Conservation (phyloP, 1,140 invertebrate species). For the Drosophila watanabei region DNA sequence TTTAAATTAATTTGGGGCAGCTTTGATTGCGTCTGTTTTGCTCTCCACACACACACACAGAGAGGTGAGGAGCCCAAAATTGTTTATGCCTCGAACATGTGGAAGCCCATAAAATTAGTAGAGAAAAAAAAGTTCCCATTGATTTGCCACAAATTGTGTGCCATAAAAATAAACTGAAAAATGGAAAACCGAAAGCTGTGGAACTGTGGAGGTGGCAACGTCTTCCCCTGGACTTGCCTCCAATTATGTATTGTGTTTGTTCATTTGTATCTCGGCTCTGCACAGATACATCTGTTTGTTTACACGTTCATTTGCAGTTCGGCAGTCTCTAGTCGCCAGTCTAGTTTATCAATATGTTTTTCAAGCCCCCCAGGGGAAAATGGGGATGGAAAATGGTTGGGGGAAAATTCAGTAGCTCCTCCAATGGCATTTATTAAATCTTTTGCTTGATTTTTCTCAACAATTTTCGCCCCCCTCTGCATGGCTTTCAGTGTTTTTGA, state of each 20-base stretch:
- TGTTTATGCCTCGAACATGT: constrained; percentile 73
- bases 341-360: constrained; percentile 56
- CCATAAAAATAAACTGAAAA: constrained; percentile 72
- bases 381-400: background rate
- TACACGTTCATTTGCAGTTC: constrained; percentile 42
- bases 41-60: constrained; percentile 1
- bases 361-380: background rate
- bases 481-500: constrained; percentile 30
- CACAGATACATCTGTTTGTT: constrained; percentile 61
- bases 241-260: constrained; percentile 66
- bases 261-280: constrained; percentile 63
- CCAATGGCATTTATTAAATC: constrained; percentile 54
- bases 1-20: constrained; percentile 81
- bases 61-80: constrained; percentile 38
- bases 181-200: constrained; percentile 22
- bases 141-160: constrained; percentile 82
- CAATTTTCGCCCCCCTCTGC: constrained; percentile 11
- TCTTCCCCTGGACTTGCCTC: constrained; percentile 4
- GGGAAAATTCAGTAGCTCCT: constrained; percentile 4
- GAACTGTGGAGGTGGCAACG: background rate
- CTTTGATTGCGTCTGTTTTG: constrained; percentile 73
- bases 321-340: constrained; percentile 6
- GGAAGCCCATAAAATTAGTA: constrained; percentile 64
- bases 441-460: constrained; percentile 43
- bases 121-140: constrained; percentile 55